A percentile compares a stretch with the other conserved stretches of the same genome.
Conservation (phyloP, 1,140 invertebrate species). For the Andrena cerasifolii region DNA sequence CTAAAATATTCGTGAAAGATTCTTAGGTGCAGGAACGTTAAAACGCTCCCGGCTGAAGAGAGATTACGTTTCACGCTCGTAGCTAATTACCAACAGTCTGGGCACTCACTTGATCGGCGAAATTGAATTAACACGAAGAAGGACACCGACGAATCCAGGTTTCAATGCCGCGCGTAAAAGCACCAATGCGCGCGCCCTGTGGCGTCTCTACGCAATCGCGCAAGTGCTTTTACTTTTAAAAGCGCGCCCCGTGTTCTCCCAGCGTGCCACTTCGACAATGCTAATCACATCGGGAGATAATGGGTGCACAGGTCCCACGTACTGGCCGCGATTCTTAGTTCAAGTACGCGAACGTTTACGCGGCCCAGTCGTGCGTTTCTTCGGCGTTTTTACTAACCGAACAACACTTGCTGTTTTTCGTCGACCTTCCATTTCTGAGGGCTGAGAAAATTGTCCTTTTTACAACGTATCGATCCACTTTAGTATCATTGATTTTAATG, state of each 20-base stretch:
- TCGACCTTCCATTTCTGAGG: too few relatives aligned
- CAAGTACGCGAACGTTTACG: conserved; percentile 69
- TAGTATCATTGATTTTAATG: too few relatives aligned
- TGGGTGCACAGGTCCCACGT: conserved; percentile 70
- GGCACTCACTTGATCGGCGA: conserved; percentile 16
- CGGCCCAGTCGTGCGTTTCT: conserved; percentile 45
- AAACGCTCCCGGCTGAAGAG: neutral
- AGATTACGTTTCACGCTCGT: neutral
- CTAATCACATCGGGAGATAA: conserved; percentile 74
- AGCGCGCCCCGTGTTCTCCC: conserved; percentile 40
- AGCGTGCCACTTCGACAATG: conserved; percentile 69
- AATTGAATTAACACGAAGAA: conserved; percentile 46
- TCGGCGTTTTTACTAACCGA: conserved; percentile 20
- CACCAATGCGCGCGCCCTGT: neutral
- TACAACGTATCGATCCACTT: too few relatives aligned
- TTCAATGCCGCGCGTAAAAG: conserved; percentile 43
- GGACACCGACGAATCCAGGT: conserved; percentile 27
- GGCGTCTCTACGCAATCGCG: conserved; percentile 16
- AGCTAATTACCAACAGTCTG: neutral
- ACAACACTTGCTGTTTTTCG: neutral
- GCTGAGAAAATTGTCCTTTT: too few relatives aligned
- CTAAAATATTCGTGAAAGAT: too few relatives aligned
- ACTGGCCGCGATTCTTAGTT: conserved; percentile 72
- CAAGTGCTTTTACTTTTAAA: conserved; percentile 41
- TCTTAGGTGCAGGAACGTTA: too few relatives aligned